These are phyloP conservation scores for Chrysocyon brachyurus DNA, from an alignment of 2,797 vertebrate genomes.

Conservation along the genomic window DNA sequence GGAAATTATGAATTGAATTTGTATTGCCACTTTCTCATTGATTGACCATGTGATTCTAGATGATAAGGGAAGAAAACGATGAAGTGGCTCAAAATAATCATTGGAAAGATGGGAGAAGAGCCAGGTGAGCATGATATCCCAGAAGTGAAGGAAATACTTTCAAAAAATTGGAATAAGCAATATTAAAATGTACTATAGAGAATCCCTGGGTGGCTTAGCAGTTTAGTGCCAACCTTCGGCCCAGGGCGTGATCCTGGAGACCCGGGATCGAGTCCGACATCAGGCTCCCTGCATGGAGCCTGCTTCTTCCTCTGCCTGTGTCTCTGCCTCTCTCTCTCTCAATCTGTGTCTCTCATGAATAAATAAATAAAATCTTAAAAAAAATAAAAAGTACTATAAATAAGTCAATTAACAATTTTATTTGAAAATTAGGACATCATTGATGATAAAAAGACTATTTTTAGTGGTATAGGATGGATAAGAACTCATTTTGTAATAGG, in stretches of 20 bases:
- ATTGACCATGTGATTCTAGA: neutral
- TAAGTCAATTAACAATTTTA: neutral
- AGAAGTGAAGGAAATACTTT: neutral
- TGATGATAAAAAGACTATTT: neutral
- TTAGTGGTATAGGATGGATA: neutral
- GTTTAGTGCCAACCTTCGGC: no score
- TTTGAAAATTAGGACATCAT: neutral
- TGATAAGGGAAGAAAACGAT: neutral
- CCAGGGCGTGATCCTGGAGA: no score
- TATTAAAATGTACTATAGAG: neutral
- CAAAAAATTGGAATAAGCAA: neutral
- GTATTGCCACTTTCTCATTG: neutral
- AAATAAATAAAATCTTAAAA: no score
- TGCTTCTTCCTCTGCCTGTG: no score
- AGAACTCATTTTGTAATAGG: neutral
- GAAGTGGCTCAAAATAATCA: neutral
- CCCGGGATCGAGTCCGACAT: no score
- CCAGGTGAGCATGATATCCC: neutral
- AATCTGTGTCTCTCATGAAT: no score
- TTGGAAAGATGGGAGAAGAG: neutral
- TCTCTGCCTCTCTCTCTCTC: no score
- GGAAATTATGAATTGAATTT: neutral
- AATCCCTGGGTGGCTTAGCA: no score
- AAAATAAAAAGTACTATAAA: neutral
- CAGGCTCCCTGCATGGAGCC: no score